Conservation (phyloP, 2,113 vertebrate species). For the Piprites chloris region DNA sequence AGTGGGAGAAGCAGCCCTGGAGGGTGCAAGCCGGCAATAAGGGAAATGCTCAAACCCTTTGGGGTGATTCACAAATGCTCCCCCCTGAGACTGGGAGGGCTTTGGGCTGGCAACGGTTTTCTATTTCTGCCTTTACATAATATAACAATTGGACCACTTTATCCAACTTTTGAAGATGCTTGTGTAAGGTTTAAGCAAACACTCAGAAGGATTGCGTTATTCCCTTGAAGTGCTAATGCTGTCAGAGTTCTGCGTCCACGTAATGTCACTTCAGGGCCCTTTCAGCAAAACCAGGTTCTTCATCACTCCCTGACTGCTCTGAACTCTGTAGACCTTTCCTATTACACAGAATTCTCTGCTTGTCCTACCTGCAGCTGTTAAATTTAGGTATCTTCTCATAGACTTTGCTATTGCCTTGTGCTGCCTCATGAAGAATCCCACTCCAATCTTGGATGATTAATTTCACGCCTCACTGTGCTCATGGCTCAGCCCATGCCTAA, state of each 20-base stretch:
- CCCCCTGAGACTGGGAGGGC: neutral
- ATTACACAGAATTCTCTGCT: neutral
- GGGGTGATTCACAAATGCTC: neutral
- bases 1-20: neutral
- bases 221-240: neutral
- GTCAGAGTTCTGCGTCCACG: neutral
- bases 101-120: neutral
- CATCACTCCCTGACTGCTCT: neutral
- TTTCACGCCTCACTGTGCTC: neutral
- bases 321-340: neutral
- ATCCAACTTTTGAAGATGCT: neutral
- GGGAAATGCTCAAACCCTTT: neutral
- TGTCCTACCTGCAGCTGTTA: neutral
- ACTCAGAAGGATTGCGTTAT: neutral
- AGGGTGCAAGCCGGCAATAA: neutral
- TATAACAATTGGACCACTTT: neutral
- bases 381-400: neutral
- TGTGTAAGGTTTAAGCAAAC: neutral
- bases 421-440: neutral
- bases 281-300: neutral
- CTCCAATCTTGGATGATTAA: neutral
- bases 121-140: neutral
- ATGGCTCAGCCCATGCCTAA: rapidly evolving
- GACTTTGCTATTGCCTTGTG: neutral
- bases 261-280: neutral